A percentile compares a stretch with the other conserved stretches of the same genome.
These are phyloP conservation scores for Tortrix viridana DNA, from an alignment of 2,888 invertebrate species.

Conservation along the genomic window DNA sequence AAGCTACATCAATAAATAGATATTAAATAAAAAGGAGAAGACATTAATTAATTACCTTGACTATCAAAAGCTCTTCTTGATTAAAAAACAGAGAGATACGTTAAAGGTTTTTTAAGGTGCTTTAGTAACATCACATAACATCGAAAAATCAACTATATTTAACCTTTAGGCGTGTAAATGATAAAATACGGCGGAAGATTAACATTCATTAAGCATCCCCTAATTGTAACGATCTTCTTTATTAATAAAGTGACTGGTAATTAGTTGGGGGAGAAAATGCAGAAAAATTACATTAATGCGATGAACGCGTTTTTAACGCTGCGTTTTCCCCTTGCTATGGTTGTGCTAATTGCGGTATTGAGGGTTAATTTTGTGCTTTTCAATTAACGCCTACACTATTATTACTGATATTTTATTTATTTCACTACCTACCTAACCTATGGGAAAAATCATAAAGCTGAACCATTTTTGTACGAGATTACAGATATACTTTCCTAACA, in stretches of 20 bases:
- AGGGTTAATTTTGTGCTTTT: conserved; percentile 44
- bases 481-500: too few relatives aligned
- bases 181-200: conserved; percentile 47
- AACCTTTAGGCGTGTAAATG: conserved; percentile 32
- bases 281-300: conserved; percentile 75
- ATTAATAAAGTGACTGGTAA: conserved; percentile 80
- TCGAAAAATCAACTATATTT: not conserved
- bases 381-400: conserved; percentile 1
- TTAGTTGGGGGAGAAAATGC: conserved; percentile 79
- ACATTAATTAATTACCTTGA: too few relatives aligned
- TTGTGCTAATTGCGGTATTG: conserved; percentile 71
- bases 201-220: conserved; percentile 56
- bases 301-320: conserved; percentile 70
- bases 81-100: too few relatives aligned
- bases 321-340: conserved; percentile 74
- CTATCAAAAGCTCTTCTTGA: too few relatives aligned
- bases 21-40: too few relatives aligned
- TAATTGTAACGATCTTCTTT: conserved; percentile 77
- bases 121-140: not conserved
- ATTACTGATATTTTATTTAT: not conserved
- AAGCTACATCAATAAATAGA: too few relatives aligned
- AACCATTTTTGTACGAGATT: too few relatives aligned
- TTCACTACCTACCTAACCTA: not conserved
- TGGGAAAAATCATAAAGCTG: too few relatives aligned
- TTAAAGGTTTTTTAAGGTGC: not conserved